phyloP scores from a whole-genome alignment of 1,140 invertebrate species.

The Drosophila saltans region DNA sequence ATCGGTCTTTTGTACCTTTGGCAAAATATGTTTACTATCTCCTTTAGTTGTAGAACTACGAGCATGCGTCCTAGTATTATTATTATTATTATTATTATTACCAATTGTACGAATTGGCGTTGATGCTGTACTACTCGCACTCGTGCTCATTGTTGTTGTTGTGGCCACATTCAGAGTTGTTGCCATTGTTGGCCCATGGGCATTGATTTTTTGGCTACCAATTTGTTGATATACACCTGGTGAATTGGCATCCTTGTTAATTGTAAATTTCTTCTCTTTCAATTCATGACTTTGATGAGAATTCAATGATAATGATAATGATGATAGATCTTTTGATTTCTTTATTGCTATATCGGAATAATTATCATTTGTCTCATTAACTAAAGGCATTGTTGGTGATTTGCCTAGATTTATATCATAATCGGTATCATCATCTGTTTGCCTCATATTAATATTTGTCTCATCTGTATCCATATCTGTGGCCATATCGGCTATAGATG shows the following conservation, averaged over 20 bases:
- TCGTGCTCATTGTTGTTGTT: background rate
- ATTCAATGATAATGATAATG: slow-evolving; percentile 62
- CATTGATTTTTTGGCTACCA: slow-evolving; percentile 71
- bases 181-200: slow-evolving; percentile 46
- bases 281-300: slow-evolving; percentile 47
- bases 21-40: slow-evolving; percentile 70
- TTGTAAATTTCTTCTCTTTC: slow-evolving; percentile 48
- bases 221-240: slow-evolving; percentile 53
- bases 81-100: slow-evolving; percentile 15
- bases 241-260: slow-evolving; percentile 35
- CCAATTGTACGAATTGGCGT: slow-evolving; percentile 21
- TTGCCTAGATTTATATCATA: slow-evolving; percentile 63
- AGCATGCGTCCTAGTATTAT: slow-evolving; percentile 29
- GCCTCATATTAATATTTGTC: slow-evolving; percentile 26
- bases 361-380: slow-evolving; percentile 50
- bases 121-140: background rate
- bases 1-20: slow-evolving; percentile 85
- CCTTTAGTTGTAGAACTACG: slow-evolving; percentile 66
- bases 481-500: slow-evolving; percentile 10
- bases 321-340: slow-evolving; percentile 64
- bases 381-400: slow-evolving; percentile 32
- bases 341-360: slow-evolving; percentile 1
- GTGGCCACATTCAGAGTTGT: slow-evolving; percentile 4
- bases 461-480: slow-evolving; percentile 37
- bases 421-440: slow-evolving; percentile 42